These are phyloP conservation scores for Lepisosteus oculatus DNA, from an alignment of 2,113 vertebrate genomes.

Conservation along the genomic window DNA sequence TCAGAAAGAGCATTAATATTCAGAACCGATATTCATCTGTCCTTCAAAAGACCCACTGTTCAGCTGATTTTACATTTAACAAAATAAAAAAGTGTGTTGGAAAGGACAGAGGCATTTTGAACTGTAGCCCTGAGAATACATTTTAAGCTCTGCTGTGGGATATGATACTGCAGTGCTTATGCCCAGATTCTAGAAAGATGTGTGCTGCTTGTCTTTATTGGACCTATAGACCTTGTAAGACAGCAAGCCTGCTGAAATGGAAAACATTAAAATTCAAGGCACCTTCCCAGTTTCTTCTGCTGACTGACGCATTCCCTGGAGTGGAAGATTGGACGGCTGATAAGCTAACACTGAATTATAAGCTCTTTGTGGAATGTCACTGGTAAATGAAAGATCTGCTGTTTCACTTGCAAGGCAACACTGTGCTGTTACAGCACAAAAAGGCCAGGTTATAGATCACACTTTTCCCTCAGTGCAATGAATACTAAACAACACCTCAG, in stretches of 20 bases:
- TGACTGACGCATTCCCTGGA: slow-evolving; percentile 72
- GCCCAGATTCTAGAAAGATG: slow-evolving; percentile 63
- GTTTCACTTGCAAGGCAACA: slow-evolving; percentile 66
- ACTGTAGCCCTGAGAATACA: background rate
- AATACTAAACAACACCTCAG: slow-evolving; percentile 41
- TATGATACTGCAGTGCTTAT: background rate
- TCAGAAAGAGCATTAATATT: background rate
- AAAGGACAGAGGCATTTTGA: background rate
- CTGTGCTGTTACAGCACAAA: slow-evolving; percentile 46
- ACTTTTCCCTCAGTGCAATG: slow-evolving; percentile 49
- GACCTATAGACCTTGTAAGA: slow-evolving; percentile 75
- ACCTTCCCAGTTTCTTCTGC: slow-evolving; percentile 66
- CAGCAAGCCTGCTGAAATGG: slow-evolving; percentile 70
- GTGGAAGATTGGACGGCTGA: slow-evolving; percentile 70
- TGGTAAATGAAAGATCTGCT: slow-evolving; percentile 64
- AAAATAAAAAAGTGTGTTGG: background rate
- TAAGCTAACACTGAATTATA: slow-evolving; percentile 79
- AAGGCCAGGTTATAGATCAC: slow-evolving; percentile 49
- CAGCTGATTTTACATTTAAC: background rate
- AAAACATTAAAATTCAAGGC: slow-evolving; percentile 68
- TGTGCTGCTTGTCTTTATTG: slow-evolving; percentile 74
- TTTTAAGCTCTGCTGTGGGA: slow-evolving; percentile 1
- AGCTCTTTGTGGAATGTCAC: slow-evolving; percentile 70
- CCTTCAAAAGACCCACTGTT: background rate
- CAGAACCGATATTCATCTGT: background rate